Conservation (phyloP, 2,797 vertebrate species). For the Poecilia wingei region DNA sequence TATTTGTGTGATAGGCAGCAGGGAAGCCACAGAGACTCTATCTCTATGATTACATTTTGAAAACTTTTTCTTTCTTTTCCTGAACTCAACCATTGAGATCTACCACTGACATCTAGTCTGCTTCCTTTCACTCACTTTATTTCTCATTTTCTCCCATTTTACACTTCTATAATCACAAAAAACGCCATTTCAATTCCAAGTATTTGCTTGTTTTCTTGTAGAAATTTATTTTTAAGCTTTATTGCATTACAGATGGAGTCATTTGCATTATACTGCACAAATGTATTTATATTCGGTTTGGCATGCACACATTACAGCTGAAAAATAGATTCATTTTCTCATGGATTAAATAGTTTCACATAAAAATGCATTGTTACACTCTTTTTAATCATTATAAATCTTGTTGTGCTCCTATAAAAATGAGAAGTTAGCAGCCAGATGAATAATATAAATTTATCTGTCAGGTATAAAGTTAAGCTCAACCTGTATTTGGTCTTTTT, state of each 20-base stretch:
- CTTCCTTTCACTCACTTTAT: conserved; percentile 33
- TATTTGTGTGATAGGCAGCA: conserved; percentile 41
- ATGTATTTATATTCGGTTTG: conserved; percentile 58
- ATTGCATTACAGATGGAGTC: conserved; percentile 34
- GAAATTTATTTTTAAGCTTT: conserved; percentile 40
- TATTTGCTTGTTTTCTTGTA: conserved; percentile 40
- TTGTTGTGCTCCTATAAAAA: conserved; percentile 17
- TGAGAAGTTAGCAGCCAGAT: conserved; percentile 18
- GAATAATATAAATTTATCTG: conserved; percentile 24
- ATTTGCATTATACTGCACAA: conserved; percentile 36
- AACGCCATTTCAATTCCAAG: conserved; percentile 21
- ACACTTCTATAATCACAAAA: conserved; percentile 33
- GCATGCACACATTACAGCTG: conserved; percentile 34
- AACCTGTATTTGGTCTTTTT: conserved; percentile 16
- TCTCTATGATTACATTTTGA: conserved; percentile 60
- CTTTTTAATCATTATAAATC: conserved; percentile 36
- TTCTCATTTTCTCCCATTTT: conserved; percentile 34
- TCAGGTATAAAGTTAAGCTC: conserved; percentile 14
- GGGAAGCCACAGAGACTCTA: conserved; percentile 40
- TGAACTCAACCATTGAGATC: conserved; percentile 55
- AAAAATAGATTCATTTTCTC: conserved; percentile 50
- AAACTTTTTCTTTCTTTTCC: conserved; percentile 54
- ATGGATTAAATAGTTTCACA: conserved; percentile 45
- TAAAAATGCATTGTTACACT: conserved; percentile 28
- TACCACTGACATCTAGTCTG: conserved; percentile 51